phyloP scores from a whole-genome alignment of 1,140 invertebrate species.

The Ladona fulva region DNA sequence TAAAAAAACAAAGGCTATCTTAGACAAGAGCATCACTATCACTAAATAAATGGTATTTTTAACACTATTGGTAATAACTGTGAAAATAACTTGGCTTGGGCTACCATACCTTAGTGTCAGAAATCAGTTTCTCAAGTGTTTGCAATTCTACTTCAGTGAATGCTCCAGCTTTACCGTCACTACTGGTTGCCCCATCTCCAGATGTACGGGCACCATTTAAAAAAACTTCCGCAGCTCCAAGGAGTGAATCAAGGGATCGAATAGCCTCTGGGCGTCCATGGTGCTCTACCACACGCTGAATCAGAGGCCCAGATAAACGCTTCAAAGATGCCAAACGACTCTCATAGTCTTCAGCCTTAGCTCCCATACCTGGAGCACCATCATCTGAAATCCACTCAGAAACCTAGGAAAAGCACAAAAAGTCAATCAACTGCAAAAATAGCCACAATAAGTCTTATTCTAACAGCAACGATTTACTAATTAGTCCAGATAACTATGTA shows the following conservation, averaged over 20 bases:
- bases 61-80: background rate
- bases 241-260: conserved; percentile 54
- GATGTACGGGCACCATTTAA: conserved; percentile 53
- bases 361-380: conserved; percentile 53
- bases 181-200: background rate
- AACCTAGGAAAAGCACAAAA: conserved; percentile 30
- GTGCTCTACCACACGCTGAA: conserved; percentile 74
- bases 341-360: conserved; percentile 65
- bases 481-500: no score
- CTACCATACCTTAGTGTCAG: conserved; percentile 53
- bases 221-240: conserved; percentile 62
- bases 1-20: conserved; percentile 28
- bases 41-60: background rate
- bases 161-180: conserved; percentile 48
- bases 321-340: conserved; percentile 58
- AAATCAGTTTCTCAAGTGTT: conserved; percentile 64
- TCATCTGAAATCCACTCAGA: conserved; percentile 87
- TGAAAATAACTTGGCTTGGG: background rate
- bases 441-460: no score
- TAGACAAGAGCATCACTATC: no score
- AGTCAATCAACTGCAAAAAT: no score
- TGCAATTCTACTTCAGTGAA: conserved; percentile 70
- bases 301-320: conserved; percentile 59
- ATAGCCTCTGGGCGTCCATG: conserved; percentile 77
- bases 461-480: no score